These are phyloP conservation scores for Rhynchotus rufescens DNA, from an alignment of 2,797 vertebrate species.

Conservation along the genomic window DNA sequence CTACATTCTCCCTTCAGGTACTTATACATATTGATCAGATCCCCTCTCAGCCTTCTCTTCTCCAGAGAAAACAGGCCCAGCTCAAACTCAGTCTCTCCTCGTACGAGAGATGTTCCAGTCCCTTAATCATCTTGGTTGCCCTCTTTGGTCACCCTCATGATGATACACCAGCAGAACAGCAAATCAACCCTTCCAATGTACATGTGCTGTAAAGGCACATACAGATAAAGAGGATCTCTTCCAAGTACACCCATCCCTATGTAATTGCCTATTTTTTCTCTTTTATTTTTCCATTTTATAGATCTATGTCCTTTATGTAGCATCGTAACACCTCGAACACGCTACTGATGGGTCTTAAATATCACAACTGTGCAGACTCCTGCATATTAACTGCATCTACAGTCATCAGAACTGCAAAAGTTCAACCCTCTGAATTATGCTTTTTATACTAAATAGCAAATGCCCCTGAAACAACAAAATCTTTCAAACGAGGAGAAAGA, in stretches of 20 bases:
- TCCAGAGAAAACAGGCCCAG: no score
- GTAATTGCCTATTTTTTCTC: background rate
- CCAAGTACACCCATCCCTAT: background rate
- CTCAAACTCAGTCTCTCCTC: no score
- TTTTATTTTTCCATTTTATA: background rate
- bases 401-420: background rate
- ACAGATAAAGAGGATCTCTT: background rate
- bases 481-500: background rate
- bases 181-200: background rate
- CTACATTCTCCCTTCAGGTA: no score
- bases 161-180: background rate
- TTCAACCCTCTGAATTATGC: background rate
- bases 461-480: background rate
- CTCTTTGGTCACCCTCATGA: background rate
- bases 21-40: no score
- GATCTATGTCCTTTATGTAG: background rate
- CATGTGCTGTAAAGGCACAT: background rate
- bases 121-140: no score
- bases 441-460: background rate
- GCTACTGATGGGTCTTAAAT: slow-evolving; percentile 16
- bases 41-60: no score
- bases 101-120: no score
- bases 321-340: background rate
- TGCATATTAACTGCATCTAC: background rate
- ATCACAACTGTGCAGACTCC: background rate